phyloP scores from a whole-genome alignment of 2,113 vertebrate genomes.

The Myotis lucifugus region DNA sequence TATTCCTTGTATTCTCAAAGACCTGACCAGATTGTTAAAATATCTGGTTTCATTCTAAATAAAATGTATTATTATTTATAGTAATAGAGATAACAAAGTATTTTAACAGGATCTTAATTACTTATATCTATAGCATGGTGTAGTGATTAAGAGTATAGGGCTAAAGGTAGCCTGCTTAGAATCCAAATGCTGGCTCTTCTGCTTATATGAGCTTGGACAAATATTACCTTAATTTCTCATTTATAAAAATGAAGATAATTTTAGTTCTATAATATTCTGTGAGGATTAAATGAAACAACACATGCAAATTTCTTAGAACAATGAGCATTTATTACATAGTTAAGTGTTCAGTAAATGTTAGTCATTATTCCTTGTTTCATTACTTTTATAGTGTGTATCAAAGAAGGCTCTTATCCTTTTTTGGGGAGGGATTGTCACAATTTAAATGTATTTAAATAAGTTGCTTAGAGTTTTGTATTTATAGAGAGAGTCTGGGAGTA shows the following conservation, averaged over 20 bases:
- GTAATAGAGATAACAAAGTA: constrained; percentile 10
- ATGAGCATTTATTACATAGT: background rate
- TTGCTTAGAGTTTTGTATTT: constrained; percentile 32
- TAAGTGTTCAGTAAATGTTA: background rate
- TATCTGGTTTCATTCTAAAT: constrained; percentile 30
- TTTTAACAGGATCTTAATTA: background rate
- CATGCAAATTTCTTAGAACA: constrained; percentile 1
- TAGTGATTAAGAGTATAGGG: background rate
- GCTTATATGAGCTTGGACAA: background rate
- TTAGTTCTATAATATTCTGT: background rate
- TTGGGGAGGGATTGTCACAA: background rate
- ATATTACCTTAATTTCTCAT: constrained; percentile 9
- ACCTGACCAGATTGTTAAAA: background rate
- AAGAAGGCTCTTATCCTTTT: background rate
- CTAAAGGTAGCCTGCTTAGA: background rate
- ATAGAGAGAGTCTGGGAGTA: background rate
- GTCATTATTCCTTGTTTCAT: background rate
- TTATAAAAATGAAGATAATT: background rate
- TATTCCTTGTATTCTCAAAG: background rate
- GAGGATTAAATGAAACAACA: background rate
- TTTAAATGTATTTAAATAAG: background rate
- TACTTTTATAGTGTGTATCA: background rate
- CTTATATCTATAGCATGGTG: background rate
- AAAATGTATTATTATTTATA: background rate
- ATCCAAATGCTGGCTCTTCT: background rate